Conservation (phyloP, 2,888 invertebrate species). For the Penaeus monodon region DNA sequence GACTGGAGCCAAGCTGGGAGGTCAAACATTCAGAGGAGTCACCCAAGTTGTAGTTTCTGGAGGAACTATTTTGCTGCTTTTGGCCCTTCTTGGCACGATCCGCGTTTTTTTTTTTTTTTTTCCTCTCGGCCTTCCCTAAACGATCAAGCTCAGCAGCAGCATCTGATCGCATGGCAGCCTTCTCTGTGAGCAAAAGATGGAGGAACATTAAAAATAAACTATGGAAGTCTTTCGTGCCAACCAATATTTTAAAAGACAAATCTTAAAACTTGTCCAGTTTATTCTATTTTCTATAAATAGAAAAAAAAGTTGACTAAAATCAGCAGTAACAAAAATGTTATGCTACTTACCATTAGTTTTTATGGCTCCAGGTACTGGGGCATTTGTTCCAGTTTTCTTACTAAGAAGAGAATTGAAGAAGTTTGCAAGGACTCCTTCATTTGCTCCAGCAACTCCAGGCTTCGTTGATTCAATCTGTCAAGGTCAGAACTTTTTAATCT, state of each 20-base stretch:
- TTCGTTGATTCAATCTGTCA: slow-evolving; percentile 82
- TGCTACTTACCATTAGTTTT: slow-evolving; percentile 84
- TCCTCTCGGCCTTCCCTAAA: no score
- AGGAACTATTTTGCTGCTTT: slow-evolving; percentile 20
- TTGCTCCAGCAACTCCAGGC: slow-evolving; percentile 77
- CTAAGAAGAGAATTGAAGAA: slow-evolving; percentile 97
- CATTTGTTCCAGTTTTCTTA: slow-evolving; percentile 84
- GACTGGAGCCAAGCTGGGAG: no score
- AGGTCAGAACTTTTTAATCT: background rate
- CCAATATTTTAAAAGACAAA: no score
- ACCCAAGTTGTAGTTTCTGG: slow-evolving; percentile 47
- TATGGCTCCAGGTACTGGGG: slow-evolving; percentile 50
- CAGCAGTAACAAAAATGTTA: background rate
- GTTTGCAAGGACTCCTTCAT: slow-evolving; percentile 94
- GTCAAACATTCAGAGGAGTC: slow-evolving; percentile 60
- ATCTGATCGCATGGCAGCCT: slow-evolving; percentile 84
- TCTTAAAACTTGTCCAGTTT: no score
- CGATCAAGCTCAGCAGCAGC: slow-evolving; percentile 94
- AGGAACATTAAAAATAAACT: slow-evolving; percentile 69
- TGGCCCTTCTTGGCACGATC: slow-evolving; percentile 78
- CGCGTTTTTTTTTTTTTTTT: no score
- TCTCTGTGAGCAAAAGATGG: slow-evolving; percentile 79
- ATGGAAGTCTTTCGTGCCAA: no score
- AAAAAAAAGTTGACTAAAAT: no score
- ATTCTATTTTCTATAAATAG: no score